Conservation (phyloP, 2,113 vertebrate species). For the Cryptomyrus ogoouensis region DNA sequence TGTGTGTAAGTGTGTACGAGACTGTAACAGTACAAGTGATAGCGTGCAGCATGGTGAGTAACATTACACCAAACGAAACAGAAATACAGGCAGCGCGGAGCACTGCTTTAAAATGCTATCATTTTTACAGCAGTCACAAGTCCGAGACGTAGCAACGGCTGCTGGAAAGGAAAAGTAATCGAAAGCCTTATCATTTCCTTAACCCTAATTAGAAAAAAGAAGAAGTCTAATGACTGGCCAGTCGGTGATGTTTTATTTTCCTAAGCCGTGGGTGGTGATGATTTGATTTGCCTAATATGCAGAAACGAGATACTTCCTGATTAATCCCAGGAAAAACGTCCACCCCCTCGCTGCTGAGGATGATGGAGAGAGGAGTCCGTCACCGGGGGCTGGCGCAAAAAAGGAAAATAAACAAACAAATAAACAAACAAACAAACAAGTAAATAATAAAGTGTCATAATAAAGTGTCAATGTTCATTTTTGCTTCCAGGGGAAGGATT, state of each 20-base stretch:
- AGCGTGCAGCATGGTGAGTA: not conserved
- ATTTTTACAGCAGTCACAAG: not conserved
- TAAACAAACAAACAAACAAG: not conserved
- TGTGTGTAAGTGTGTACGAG: slow-evolving; percentile 10
- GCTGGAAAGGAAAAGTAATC: slow-evolving; percentile 18
- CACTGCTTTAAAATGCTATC: not conserved
- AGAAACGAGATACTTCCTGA: slow-evolving; percentile 60
- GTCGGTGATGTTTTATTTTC: slow-evolving; percentile 64
- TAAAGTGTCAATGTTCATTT: slow-evolving; percentile 32
- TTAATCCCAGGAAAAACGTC: slow-evolving; percentile 48
- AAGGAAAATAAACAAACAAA: not conserved
- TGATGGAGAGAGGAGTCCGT: slow-evolving; percentile 30
- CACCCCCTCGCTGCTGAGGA: slow-evolving; percentile 33
- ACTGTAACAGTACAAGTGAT: not conserved
- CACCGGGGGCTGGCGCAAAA: slow-evolving; percentile 21
- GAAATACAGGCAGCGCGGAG: not conserved
- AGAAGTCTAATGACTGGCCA: slow-evolving; percentile 35
- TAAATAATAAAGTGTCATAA: slow-evolving; percentile 17
- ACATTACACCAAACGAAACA: not conserved
- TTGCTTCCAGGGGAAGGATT: slow-evolving; percentile 24
- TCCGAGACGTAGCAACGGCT: not conserved
- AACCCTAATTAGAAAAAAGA: slow-evolving; percentile 40
- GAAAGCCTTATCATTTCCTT: slow-evolving; percentile 54
- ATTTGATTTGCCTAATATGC: slow-evolving; percentile 61
- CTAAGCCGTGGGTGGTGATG: slow-evolving; percentile 66